Percentiles rank a stretch among this genome's conserved stretches.
These are phyloP conservation scores for Ceyx melanurus DNA, from an alignment of 2,113 vertebrate genomes.

Conservation along the genomic window DNA sequence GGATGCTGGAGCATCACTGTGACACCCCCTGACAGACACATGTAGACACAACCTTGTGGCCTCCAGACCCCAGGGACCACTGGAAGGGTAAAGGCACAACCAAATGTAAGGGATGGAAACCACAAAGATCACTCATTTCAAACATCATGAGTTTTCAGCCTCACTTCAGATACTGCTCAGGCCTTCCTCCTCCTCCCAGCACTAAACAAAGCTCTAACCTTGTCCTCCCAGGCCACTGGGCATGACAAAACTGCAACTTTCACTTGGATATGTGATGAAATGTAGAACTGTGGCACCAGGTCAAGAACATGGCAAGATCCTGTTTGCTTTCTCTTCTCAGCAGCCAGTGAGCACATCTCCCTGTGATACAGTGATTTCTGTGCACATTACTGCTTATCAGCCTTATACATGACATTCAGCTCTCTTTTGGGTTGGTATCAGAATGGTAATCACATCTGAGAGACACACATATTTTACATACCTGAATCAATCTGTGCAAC, in stretches of 20 bases:
- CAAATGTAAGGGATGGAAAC: background rate
- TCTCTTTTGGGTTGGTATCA: background rate
- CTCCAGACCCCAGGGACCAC: background rate
- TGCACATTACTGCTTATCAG: background rate
- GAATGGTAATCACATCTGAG: background rate
- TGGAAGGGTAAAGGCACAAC: background rate
- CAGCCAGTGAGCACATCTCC: background rate
- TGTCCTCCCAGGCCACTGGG: background rate
- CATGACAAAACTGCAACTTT: background rate
- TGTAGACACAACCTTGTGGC: background rate
- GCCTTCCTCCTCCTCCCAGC: background rate
- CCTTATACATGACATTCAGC: rapidly evolving
- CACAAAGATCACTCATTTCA: background rate
- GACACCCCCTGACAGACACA: rapidly evolving
- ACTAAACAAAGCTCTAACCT: background rate
- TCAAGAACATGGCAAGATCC: background rate
- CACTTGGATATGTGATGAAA: rapidly evolving
- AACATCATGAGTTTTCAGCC: background rate
- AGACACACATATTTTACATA: background rate
- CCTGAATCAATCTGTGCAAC: background rate
- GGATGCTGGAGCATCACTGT: background rate
- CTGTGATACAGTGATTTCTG: background rate
- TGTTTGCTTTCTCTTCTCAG: background rate
- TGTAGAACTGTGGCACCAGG: background rate
- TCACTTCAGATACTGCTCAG: background rate